A percentile compares a stretch with the other conserved stretches of the same genome.
These are phyloP conservation scores for Romanomermis culicivorax DNA, from an alignment of 2,888 invertebrate species.

Conservation along the genomic window DNA sequence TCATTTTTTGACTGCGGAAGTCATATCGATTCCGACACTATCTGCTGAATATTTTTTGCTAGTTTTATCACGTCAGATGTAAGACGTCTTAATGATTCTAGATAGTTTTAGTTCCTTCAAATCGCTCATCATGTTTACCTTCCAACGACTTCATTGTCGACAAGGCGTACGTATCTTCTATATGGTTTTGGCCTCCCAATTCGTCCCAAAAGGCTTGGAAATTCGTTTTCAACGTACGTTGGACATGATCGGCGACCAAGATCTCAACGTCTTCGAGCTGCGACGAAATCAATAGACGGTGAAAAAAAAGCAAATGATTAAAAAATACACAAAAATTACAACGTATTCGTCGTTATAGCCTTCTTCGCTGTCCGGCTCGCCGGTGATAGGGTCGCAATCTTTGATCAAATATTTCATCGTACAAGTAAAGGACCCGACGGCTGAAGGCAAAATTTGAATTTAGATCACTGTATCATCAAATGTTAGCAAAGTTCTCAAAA, in stretches of 20 bases:
- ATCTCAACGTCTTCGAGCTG: conserved; percentile 78
- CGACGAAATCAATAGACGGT: too few species aligned
- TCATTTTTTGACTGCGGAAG: too few species aligned
- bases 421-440: conserved; percentile 55
- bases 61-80: too few species aligned
- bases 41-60: too few species aligned
- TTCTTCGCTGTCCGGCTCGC: conserved; percentile 79
- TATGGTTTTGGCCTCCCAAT: conserved; percentile 38
- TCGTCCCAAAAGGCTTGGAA: conserved; percentile 61
- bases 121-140: conserved; percentile 33
- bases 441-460: too few species aligned
- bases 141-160: conserved; percentile 54
- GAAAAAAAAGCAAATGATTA: conserved; percentile 12
- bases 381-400: conserved; percentile 86
- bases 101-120: too few species aligned
- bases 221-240: conserved; percentile 51
- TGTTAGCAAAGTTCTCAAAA: conserved; percentile 5
- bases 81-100: too few species aligned
- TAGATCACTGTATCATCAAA: too few species aligned
- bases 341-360: conserved; percentile 81
- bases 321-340: conserved; percentile 28
- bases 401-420: conserved; percentile 77
- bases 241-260: conserved; percentile 60
- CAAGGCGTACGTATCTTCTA: conserved; percentile 76
- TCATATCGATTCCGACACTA: too few species aligned